Evolutionary conservation across 2,797 vertebrate genomes (phyloP), one percentile per base, ranked within the genome.

Genomic region (Parauchenoglanis ngamensis): DNA sequence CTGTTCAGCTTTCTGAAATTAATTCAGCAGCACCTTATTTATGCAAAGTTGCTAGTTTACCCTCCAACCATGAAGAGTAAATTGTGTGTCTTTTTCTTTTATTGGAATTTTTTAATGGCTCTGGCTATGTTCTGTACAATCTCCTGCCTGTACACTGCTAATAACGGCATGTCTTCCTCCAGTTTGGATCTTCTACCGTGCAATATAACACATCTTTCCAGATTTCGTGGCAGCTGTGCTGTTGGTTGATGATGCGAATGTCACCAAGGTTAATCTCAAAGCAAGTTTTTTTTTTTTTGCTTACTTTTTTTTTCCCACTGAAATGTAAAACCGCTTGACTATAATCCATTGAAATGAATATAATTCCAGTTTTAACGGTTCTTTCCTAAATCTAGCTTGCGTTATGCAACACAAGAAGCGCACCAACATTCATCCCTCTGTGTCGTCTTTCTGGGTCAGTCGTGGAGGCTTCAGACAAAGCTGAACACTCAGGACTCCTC

Each of bases 381-480:
- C 11, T 49, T 21, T 25, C 4, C 28, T 78, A 10, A 75, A 52
- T 49, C 4, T 52, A 49, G 44, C 46, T n/a, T n/a, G 46, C 1
- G 25, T 76, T 54, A 19, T 31, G 8, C 15, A 61, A 35, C 35
- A 61, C 35, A 61, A 5, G 0, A 21, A 15, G 23, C 5, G 5
- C 11, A 1, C 57, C 77, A 40, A 1, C 8, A 1, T 79, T 88
- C 91, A 77, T 86, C 90, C 94, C 94, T 96, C 94, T 21, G 76
- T 35, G 11, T 78, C 76, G 35, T 21, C 1, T 57, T 5, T 57
- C 76, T 95, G 94, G 95, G 94, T 95, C 94, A 96, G 90, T 94
- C 93, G 89, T 92, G 92, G 87, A 90, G 93, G 92, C 93, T 95
- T 94, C 90, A 91, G 93, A 93, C 93, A 92, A 92, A 91, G 90